Evolutionary conservation across 2,888 invertebrate genomes (phyloP), one percentile per base, ranked within the genome.

Genomic region (Caenorhabditis auriculariae): DNA sequence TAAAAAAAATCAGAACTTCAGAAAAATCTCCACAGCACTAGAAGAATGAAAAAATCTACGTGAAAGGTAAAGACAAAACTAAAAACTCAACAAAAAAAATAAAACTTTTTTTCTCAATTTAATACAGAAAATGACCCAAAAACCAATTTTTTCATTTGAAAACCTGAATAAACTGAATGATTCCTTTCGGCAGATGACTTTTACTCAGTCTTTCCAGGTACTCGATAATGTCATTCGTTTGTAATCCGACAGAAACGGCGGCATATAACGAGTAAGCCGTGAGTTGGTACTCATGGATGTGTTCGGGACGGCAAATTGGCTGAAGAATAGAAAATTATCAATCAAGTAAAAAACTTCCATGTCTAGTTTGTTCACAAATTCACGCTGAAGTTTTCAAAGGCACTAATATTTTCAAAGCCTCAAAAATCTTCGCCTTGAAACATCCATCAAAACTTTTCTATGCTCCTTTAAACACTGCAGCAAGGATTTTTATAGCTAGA

Each of bases 191-290:
- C 54, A 99, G 88, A 21, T 88, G 87, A 2, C 94, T 94, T 84
- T 99, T 99, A 84, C 95, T 93, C 32, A 99, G 86, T 69, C 94
- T 86, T 79, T 92, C 90, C 52, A 99, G 86, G 82, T 96, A 98
- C 82, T 96, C 96, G 59, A 96, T 88, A 62, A 99, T 98, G 81
- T 98, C 96, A 67, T 89, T 88, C 0, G 98, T 99, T 84, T 98
- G 94, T 4, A 72, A 50, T 0, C 98, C 98, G 27, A 99, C 98
- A 57, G 96, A 96, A 0, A 99, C 98, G 5, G 98, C 98, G 0
- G 98, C 98, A 82, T 99, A 99, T 60, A 99, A 86, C 51, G 98
- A 98, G 85, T 99, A 99, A 0, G 98, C 92, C 5, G 98, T 98
- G 69, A 99, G 83, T 85, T 87, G 77, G 74, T 86, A 86, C 82